Conservation (phyloP, 2,113 vertebrate species). For the Ifrita kowaldi region DNA sequence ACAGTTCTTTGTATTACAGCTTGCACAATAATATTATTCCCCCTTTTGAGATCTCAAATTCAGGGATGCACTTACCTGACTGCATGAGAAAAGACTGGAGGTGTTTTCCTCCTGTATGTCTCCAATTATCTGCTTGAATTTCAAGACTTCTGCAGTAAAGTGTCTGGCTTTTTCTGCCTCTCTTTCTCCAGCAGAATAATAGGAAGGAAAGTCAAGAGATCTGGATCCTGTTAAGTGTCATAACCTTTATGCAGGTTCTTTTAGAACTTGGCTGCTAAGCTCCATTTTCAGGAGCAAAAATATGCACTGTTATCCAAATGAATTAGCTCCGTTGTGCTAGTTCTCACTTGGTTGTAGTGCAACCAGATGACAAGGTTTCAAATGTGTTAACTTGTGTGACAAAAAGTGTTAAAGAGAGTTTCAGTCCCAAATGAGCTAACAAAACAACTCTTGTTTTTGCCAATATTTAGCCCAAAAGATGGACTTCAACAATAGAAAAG, state of each 20-base stretch:
- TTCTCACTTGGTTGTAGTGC: conserved; percentile 23
- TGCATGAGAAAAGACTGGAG: neutral
- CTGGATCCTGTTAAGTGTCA: neutral
- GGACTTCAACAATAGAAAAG: neutral
- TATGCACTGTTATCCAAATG: conserved; percentile 36
- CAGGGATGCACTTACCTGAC: conserved; percentile 10
- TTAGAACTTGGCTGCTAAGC: neutral
- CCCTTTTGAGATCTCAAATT: neutral
- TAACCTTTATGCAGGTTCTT: neutral
- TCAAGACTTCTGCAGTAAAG: neutral
- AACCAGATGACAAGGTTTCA: conserved; percentile 32
- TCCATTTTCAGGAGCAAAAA: conserved; percentile 41
- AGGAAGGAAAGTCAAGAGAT: neutral
- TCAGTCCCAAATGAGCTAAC: neutral
- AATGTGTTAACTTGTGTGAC: conserved; percentile 31
- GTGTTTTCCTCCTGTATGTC: neutral
- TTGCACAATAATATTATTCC: neutral
- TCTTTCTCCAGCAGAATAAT: conserved; percentile 19
- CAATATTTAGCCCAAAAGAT: neutral
- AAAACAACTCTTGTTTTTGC: neutral
- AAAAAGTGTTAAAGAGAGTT: neutral
- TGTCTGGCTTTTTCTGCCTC: neutral
- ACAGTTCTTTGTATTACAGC: neutral
- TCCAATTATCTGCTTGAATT: neutral
- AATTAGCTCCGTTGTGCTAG: conserved; percentile 16